Evolutionary conservation across 2,888 invertebrate species (phyloP), one percentile per base, ranked within the genome.

Genomic region (Lordiphosa andalusiaca): DNA sequence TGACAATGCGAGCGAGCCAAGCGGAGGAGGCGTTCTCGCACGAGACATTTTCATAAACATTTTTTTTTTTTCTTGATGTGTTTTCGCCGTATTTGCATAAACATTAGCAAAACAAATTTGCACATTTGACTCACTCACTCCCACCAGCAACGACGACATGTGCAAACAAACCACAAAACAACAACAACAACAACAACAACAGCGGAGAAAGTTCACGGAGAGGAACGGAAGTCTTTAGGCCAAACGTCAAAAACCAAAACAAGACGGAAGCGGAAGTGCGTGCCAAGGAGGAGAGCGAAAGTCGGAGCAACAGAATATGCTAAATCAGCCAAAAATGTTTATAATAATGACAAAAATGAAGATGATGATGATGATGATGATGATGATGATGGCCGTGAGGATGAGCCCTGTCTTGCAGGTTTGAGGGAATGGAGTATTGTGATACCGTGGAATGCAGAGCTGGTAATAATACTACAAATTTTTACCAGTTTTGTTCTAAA

Each of bases 31-130:
- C 16, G 39, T 13, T 21, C 33, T 16, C 21, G 36, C 36, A 25
- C 44, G 44, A 55, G 50, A 58, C 67, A 81, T 71, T 85, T 81
- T 71, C 78, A 85, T 85, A 84, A 81, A 81, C 82, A 85, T 58
- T 59, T 53, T 37, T 4, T 60, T 50, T 44, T 30, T 25, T 36
- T 49, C 62, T 50, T 67, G 58, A 73, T 81, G 71, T 77, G 82
- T 67, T 65, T 58, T 61, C 59, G 69, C 73, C 73, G 64, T 85
- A 85, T 81, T 81, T 84, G 83, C 81, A 86, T 81, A 81, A 81
- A 86, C 81, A 81, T 81, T 81, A 81, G 86, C 86, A 81, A 82
- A 81, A 82, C 83, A 81, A 81, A 81, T 81, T 81, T 85, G 73
- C 80, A 85, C 80, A 84, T 84, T 85, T 85, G 63, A 67, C 54